phyloP scores from a whole-genome alignment of 2,797 vertebrate species.

The Psittacula derbiana region DNA sequence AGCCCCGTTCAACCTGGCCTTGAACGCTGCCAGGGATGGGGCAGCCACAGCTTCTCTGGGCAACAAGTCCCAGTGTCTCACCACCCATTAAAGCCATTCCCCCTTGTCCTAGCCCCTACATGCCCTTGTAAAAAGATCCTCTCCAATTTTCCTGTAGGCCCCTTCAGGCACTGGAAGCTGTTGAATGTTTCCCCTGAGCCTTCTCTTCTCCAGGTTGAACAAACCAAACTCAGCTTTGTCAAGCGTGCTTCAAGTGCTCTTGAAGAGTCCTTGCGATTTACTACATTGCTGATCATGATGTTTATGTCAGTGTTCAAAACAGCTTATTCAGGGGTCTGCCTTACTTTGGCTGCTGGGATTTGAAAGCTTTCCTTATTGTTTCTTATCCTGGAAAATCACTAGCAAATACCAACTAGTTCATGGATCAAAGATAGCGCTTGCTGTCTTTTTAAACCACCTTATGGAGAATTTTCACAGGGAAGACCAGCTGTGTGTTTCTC shows the following conservation, averaged over 20 bases:
- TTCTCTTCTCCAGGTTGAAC: not conserved
- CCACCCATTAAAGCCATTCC: not conserved
- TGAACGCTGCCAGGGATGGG: not conserved
- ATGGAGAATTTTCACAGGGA: not conserved
- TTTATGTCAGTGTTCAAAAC: not conserved
- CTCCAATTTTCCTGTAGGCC: not conserved
- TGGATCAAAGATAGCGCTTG: not conserved
- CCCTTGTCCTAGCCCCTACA: not conserved
- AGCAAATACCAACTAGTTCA: not conserved
- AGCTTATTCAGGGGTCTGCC: not conserved
- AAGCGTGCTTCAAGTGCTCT: not conserved
- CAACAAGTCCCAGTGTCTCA: too few relatives aligned
- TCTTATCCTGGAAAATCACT: not conserved
- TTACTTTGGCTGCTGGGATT: not conserved
- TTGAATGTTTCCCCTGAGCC: not conserved
- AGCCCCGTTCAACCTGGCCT: not conserved
- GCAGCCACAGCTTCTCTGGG: not conserved
- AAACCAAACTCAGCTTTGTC: not conserved
- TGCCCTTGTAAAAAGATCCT: not conserved
- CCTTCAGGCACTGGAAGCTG: not conserved
- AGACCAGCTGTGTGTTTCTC: not conserved
- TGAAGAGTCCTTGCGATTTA: not conserved
- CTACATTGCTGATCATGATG: not conserved
- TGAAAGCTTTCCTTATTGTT: not conserved
- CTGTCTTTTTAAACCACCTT: not conserved